Conservation (phyloP, 2,797 vertebrate species). For the Pogonophryne albipinna region DNA sequence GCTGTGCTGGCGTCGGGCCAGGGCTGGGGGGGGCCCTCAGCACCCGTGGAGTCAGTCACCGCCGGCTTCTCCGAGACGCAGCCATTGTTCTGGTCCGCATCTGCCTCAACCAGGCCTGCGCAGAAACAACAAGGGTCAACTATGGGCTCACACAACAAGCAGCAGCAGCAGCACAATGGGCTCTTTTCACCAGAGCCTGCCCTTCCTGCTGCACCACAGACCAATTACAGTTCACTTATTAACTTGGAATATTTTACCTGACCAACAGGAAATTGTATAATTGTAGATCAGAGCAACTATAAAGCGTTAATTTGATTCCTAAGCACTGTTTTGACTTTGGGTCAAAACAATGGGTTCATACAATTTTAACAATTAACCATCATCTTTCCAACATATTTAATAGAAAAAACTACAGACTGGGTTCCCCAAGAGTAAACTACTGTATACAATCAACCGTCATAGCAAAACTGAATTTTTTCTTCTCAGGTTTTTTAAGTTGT, state of each 20-base stretch:
- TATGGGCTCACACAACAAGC: slow-evolving; percentile 88
- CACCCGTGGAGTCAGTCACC: slow-evolving; percentile 94
- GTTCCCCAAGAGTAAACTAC: too few species aligned
- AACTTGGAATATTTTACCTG: slow-evolving; percentile 41
- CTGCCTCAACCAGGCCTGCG: slow-evolving; percentile 93
- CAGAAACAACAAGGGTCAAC: slow-evolving; percentile 94
- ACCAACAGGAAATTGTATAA: slow-evolving; percentile 3
- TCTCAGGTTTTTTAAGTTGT: too few species aligned
- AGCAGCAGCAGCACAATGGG: slow-evolving; percentile 83
- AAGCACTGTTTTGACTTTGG: background rate
- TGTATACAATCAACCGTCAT: too few species aligned
- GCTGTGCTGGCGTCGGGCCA: slow-evolving; percentile 90
- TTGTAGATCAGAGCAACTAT: background rate
- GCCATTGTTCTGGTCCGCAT: slow-evolving; percentile 98
- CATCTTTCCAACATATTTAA: too few species aligned
- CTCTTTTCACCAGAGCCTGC: slow-evolving; percentile 64
- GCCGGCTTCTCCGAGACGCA: slow-evolving; percentile 89
- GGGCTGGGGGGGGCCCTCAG: slow-evolving; percentile 87
- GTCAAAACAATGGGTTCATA: background rate
- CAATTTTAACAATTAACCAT: background rate
- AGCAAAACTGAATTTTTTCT: too few species aligned
- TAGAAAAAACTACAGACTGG: too few species aligned
- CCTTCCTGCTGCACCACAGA: slow-evolving; percentile 61
- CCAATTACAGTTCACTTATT: slow-evolving; percentile 35
- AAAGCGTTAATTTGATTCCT: background rate